A percentile compares a stretch with the other conserved stretches of the same genome.
Evolutionary conservation across 2,888 invertebrate genomes (phyloP).

Genomic region (Hirtodrosophila confusa): DNA sequence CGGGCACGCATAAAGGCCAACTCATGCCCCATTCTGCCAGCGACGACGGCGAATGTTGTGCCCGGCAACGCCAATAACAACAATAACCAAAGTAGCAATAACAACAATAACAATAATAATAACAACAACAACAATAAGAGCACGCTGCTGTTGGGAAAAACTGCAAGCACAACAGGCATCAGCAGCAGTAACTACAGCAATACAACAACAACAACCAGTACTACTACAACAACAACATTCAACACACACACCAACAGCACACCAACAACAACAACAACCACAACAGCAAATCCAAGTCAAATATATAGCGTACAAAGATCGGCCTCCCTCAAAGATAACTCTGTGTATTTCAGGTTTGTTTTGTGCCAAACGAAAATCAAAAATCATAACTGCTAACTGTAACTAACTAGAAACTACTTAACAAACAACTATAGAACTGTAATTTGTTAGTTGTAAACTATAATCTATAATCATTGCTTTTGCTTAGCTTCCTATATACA

Average conservation of each 20-base stretch:
- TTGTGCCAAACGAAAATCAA: slow-evolving; percentile 54
- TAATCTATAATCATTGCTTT: slow-evolving; percentile 56
- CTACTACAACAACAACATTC: slow-evolving; percentile 48
- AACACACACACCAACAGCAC: slow-evolving; percentile 63
- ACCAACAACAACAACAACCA: slow-evolving; percentile 59
- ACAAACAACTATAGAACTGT: slow-evolving; percentile 34
- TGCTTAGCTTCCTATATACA: slow-evolving; percentile 65
- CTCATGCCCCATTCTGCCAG: slow-evolving; percentile 90
- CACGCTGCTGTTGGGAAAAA: slow-evolving; percentile 61
- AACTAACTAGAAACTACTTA: slow-evolving; percentile 51
- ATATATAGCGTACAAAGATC: slow-evolving; percentile 86
- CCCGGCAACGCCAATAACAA: slow-evolving; percentile 73
- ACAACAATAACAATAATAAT: slow-evolving; percentile 62
- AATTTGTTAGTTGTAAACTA: slow-evolving; percentile 8
- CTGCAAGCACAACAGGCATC: slow-evolving; percentile 50
- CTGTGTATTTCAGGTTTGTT: slow-evolving; percentile 84
- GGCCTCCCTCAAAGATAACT: slow-evolving; percentile 86
- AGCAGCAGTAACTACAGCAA: slow-evolving; percentile 45
- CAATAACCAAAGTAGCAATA: slow-evolving; percentile 78
- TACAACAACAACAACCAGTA: slow-evolving; percentile 49
- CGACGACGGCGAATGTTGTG: slow-evolving; percentile 78
- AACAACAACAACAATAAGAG: slow-evolving; percentile 68
- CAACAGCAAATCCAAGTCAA: slow-evolving; percentile 84
- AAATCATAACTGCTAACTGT: slow-evolving; percentile 31
- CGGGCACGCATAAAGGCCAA: slow-evolving; percentile 95